A percentile compares a stretch with the other conserved stretches of the same genome.
Evolutionary conservation across 2,888 invertebrate genomes (phyloP).

Genomic region (Harmothoe impar): DNA sequence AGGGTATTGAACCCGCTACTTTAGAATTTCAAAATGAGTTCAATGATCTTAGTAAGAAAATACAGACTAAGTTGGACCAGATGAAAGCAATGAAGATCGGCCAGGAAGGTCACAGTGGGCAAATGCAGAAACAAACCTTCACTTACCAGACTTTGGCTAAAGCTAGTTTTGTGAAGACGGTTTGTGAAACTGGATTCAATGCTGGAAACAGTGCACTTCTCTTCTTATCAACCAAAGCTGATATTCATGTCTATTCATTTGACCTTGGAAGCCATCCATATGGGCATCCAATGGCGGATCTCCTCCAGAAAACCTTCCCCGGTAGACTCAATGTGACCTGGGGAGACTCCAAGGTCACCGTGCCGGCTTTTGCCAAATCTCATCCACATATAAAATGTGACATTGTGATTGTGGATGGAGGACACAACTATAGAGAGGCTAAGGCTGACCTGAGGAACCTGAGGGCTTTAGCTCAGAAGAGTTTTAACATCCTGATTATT

Average conservation of each 20-base stretch:
- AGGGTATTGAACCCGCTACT: too few species aligned
- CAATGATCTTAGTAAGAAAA: too few species aligned
- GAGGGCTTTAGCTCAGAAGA: neutral
- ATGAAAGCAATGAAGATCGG: too few species aligned
- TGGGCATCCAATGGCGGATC: slow-evolving; percentile 64
- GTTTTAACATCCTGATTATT: neutral
- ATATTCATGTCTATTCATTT: slow-evolving; percentile 64
- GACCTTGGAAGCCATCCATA: slow-evolving; percentile 67
- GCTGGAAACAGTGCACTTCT: slow-evolving; percentile 27
- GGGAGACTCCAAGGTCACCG: slow-evolving; percentile 67
- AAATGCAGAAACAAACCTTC: neutral
- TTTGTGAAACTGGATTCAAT: slow-evolving; percentile 56
- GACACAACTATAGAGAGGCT: slow-evolving; percentile 65
- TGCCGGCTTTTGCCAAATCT: slow-evolving; percentile 58
- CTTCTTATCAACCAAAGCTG: slow-evolving; percentile 4
- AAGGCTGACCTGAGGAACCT: slow-evolving; percentile 65
- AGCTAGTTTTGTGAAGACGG: neutral
- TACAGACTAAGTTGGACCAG: too few species aligned
- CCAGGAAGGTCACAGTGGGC: slow-evolving; percentile 25
- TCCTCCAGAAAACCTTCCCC: slow-evolving; percentile 63
- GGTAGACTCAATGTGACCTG: slow-evolving; percentile 64
- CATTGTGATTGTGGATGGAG: slow-evolving; percentile 69
- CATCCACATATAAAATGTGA: slow-evolving; percentile 65
- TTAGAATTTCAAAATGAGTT: too few species aligned
- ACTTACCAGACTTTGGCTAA: neutral